Base-by-base conservation (phyloP, 2,888 invertebrate species). In the Anticlea derivata region DNA sequence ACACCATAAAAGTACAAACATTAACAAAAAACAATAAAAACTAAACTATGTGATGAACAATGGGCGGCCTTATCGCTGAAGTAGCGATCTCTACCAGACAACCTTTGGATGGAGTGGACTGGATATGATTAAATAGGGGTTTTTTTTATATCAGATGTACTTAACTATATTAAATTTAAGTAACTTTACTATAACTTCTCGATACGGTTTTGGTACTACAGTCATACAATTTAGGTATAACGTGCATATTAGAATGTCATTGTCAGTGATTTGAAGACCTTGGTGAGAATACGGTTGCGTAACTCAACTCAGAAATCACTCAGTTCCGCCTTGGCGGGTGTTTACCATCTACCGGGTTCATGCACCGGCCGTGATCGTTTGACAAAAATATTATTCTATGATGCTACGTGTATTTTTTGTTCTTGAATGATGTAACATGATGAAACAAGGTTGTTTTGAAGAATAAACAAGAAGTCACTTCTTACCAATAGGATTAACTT, bases 321-420 rank as follows among this genome's bases (percentile, higher is more conserved):
- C 68, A 72, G 77, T 81, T 83, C 82, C 78, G 78, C 73, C 69
- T 65, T 66, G 66, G 70, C 73, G 63, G 39, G 13, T 65, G 60
- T 65, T 63, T 63, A 63, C 60, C 41, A 49, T 65, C 66, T 74
- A 65, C 79, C 83, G 84, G 82, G 86, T 86, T 86, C 86, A 79
- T 66, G 50, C 67, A 66, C 71, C 81, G 83, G 47, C 84, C 83
- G 48, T 86, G 81, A 83, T 75, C 73, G 66, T 60, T 67, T 65
- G 64, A 70, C 66, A 73, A 70, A 74, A 74, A 73, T 60, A 66
- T 63, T 55, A 63, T 60, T 63, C 53, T 58, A 50, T 60, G 53
- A 58, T 45, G 44, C 47, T 52, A 44, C 44, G 23, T 40, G 37
- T 38, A 33, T 12, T 50, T 38, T 46, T 33, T 43, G 22, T 31